Conservation (phyloP, 1,140 invertebrate species). For the Scaptomyza pallida region DNA sequence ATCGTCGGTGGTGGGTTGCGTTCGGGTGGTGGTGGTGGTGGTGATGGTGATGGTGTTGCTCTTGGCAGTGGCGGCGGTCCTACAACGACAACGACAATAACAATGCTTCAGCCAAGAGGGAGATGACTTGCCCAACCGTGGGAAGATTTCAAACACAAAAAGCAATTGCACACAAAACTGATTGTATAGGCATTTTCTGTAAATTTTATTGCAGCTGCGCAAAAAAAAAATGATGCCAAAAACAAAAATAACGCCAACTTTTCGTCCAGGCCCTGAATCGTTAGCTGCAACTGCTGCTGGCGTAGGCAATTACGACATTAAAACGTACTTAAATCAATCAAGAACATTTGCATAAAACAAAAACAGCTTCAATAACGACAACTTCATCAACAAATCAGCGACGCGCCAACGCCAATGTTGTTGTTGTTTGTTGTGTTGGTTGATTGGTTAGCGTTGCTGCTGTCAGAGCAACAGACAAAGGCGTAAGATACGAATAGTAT, state of each 20-base stretch:
- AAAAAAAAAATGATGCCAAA: slow-evolving; percentile 34
- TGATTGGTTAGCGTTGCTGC: slow-evolving; percentile 40
- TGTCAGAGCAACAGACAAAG: slow-evolving; percentile 35
- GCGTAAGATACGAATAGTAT: slow-evolving; percentile 36
- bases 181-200: slow-evolving; percentile 35
- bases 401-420: slow-evolving; percentile 35
- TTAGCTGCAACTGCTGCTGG: slow-evolving; percentile 11
- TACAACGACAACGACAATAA: slow-evolving; percentile 30
- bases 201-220: slow-evolving; percentile 74
- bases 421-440: slow-evolving; percentile 39
- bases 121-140: slow-evolving; percentile 73
- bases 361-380: slow-evolving; percentile 37
- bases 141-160: slow-evolving; percentile 76
- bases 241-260: slow-evolving; percentile 1
- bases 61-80: slow-evolving; percentile 50
- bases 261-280: background rate
- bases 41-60: slow-evolving; percentile 59
- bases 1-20: slow-evolving; percentile 65
- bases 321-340: slow-evolving; percentile 51
- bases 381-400: slow-evolving; percentile 74
- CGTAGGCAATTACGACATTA: slow-evolving; percentile 51
- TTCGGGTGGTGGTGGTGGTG: slow-evolving; percentile 63
- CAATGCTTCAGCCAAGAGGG: slow-evolving; percentile 53
- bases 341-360: slow-evolving; percentile 60
- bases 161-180: slow-evolving; percentile 8